Percentiles rank a stretch among this genome's conserved stretches.
Evolutionary conservation across 2,113 vertebrate genomes (phyloP).

Genomic region (Megaceryle maxima): DNA sequence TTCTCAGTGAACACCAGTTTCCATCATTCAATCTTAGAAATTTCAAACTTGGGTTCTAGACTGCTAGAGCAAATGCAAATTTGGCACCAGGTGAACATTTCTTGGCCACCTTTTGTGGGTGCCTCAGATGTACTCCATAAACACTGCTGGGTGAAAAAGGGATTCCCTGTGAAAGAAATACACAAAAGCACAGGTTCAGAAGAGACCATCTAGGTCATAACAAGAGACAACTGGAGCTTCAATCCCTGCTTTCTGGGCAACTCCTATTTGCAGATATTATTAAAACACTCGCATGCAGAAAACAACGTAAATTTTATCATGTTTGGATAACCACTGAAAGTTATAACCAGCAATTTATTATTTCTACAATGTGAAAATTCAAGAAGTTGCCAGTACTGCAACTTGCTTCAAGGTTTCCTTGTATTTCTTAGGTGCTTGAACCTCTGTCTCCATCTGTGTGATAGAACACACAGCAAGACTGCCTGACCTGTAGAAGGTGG

Average conservation of each 20-base stretch:
- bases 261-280: neutral
- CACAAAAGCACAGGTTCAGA: neutral
- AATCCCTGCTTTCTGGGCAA: neutral
- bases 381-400: neutral
- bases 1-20: neutral
- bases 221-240: neutral
- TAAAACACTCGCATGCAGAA: neutral
- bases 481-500: neutral
- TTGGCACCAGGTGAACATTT: neutral
- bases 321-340: neutral
- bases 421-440: neutral
- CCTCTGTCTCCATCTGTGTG: neutral
- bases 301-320: neutral
- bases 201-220: neutral
- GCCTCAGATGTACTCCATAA: neutral
- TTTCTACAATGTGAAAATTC: neutral
- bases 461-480: neutral
- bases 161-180: neutral
- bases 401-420: neutral
- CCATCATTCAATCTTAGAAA: neutral
- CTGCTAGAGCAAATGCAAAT: neutral
- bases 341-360: neutral
- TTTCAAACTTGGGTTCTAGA: neutral
- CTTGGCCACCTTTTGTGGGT: neutral
- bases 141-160: neutral